A percentile compares a stretch with the other conserved stretches of the same genome.
Conservation (phyloP, 2,888 invertebrate species). For the Philhelius pedissequus region DNA sequence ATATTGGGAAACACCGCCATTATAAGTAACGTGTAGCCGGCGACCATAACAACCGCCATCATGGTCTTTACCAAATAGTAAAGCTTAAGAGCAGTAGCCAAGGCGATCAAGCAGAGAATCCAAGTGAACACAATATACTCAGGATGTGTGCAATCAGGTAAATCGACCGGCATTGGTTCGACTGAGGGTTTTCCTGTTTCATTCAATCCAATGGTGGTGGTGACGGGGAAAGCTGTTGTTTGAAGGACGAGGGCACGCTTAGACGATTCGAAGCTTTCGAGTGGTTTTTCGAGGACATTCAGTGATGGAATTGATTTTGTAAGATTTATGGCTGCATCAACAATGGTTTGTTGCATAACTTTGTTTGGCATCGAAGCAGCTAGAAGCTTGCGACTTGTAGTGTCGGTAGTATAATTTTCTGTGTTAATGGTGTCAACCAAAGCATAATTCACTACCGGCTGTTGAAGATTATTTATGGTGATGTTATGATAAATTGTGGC, state of each 20-base stretch:
- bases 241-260: slow-evolving; percentile 44
- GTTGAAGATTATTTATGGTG: slow-evolving; percentile 76
- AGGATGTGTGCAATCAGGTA: slow-evolving; percentile 82
- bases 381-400: not conserved
- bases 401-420: slow-evolving; percentile 67
- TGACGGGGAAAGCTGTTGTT: slow-evolving; percentile 1
- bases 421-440: slow-evolving; percentile 71
- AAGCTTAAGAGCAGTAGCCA: slow-evolving; percentile 94
- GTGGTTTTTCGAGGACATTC: slow-evolving; percentile 69
- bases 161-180: slow-evolving; percentile 14
- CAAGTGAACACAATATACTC: slow-evolving; percentile 97
- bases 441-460: slow-evolving; percentile 64
- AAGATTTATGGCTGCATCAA: slow-evolving; percentile 71
- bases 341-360: slow-evolving; percentile 72
- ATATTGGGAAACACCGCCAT: slow-evolving; percentile 81
- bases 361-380: slow-evolving; percentile 69
- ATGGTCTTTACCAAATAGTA: slow-evolving; percentile 92
- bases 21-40: slow-evolving; percentile 87
- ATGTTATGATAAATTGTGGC: slow-evolving; percentile 79
- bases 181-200: not conserved
- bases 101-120: slow-evolving; percentile 93
- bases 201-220: too few relatives aligned
- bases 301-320: slow-evolving; percentile 70
- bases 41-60: slow-evolving; percentile 87
- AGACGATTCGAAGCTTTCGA: slow-evolving; percentile 71